Evolutionary conservation across 2,797 vertebrate species (phyloP).

Genomic region (Halcyon smyrnensis): DNA sequence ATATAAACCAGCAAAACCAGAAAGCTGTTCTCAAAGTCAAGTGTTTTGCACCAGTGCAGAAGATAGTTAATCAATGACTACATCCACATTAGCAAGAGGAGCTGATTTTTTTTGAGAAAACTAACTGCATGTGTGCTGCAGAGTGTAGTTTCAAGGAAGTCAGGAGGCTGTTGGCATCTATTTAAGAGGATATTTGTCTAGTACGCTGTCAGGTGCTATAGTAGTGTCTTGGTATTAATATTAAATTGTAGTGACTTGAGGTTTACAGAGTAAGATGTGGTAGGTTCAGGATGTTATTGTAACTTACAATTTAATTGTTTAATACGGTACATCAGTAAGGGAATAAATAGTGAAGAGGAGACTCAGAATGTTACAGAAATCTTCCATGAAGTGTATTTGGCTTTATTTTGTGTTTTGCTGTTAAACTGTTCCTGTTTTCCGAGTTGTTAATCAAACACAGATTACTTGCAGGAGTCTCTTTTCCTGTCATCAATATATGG

Average conservation of each 20-base stretch:
- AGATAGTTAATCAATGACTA: background rate
- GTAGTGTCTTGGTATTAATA: rapidly evolving
- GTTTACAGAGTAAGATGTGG: rapidly evolving
- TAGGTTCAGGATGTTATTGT: background rate
- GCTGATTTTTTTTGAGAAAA: background rate
- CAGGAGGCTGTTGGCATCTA: no score
- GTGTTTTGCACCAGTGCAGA: background rate
- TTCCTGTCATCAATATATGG: background rate
- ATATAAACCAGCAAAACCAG: rapidly evolving
- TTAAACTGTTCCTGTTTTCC: background rate
- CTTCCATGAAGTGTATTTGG: background rate
- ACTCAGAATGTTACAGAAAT: background rate
- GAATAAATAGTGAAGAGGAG: background rate
- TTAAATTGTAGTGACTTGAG: background rate
- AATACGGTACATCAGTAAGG: background rate
- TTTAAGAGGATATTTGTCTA: rapidly evolving
- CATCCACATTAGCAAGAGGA: rapidly evolving
- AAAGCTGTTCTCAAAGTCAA: no score
- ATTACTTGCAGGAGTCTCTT: background rate
- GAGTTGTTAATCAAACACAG: background rate
- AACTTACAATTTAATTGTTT: background rate
- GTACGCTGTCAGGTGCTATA: no score
- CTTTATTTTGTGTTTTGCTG: background rate
- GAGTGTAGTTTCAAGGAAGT: background rate
- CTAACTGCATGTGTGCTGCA: rapidly evolving